Base-by-base conservation (phyloP, 2,113 vertebrate species). In the Hydrolagus affinis region DNA sequence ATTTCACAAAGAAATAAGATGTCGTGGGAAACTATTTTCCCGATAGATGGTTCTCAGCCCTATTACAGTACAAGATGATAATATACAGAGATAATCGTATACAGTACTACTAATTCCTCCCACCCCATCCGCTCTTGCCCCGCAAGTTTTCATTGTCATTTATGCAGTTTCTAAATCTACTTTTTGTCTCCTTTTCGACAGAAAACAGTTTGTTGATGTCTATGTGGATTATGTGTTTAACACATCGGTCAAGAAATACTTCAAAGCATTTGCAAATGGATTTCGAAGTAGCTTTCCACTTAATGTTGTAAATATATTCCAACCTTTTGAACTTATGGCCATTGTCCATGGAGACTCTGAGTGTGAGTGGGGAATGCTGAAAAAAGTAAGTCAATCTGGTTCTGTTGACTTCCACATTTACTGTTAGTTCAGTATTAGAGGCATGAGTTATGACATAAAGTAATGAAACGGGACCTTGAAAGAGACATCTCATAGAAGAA, bases 131-230 rank as follows among this genome's bases (percentile, higher is more conserved):
- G 6, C 44, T 44, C 44, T 6, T 6, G 44, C 44, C 44, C 44
- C 1, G 44, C 1, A 3, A 6, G 1, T 44, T 44, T 44, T 6
- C 1, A 6, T 44, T 44, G 23, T 8, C 25, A 83, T 15, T 30
- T 66, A 83, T 11, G 14, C 12, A 83, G 1, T 64, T 64, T 64
- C n/a, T 66, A 66, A 83, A 15, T 21, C 12, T 44, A 25, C 23
- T 62, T 70, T 78, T 17, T 30, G 88, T 44, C 88, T 9, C n/a
- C 88, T 44, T 88, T 9, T 30, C 14, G 59, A 71, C 68, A 90
- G 91, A 85, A 89, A 89, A 57, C 89, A 93, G 87, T 94, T 91
- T 73, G 90, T 92, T 60, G 90, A 93, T 85, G 89, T 91, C 75
- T 92, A 89, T 6, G 75, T 94, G 32, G 87, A 91, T 87, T 91